A percentile compares a stretch with the other conserved stretches of the same genome.
Evolutionary conservation across 2,113 vertebrate species (phyloP).

Genomic region (Phrynosoma platyrhinos): DNA sequence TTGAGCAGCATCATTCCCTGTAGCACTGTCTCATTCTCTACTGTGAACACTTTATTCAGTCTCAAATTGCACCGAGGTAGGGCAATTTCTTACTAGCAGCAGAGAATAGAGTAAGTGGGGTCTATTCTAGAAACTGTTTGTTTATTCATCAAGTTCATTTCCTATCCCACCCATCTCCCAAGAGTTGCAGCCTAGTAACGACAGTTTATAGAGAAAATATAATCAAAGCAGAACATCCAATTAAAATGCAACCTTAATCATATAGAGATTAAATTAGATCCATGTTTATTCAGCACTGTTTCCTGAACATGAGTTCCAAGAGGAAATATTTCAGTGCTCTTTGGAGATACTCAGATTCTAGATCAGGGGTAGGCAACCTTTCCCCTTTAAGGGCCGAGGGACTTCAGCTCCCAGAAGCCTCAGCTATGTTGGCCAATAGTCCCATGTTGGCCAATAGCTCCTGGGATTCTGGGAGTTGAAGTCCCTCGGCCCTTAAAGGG

Average conservation of each 20-base stretch:
- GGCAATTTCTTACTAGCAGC: background rate
- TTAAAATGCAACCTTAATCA: slow-evolving; percentile 12
- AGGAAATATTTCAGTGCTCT: background rate
- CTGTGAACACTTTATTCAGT: background rate
- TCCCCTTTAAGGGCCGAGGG: too few relatives aligned
- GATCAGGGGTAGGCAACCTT: too few relatives aligned
- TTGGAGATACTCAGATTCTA: background rate
- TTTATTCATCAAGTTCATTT: background rate
- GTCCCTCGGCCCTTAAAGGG: too few relatives aligned
- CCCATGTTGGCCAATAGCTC: too few relatives aligned
- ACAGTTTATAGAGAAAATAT: background rate
- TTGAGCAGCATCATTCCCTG: background rate
- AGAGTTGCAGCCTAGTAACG: background rate
- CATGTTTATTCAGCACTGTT: background rate
- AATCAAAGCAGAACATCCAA: background rate
- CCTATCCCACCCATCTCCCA: slow-evolving; percentile 7
- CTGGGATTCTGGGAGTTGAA: too few relatives aligned
- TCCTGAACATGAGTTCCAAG: background rate
- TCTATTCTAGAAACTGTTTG: background rate
- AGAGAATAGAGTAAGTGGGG: background rate
- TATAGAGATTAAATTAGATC: slow-evolving; percentile 7
- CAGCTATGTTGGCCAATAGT: too few relatives aligned
- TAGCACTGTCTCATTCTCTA: background rate
- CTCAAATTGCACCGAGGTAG: background rate
- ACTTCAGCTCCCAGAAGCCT: too few relatives aligned